These are phyloP conservation scores for Ruditapes philippinarum DNA, from an alignment of 1,140 invertebrate species.

Conservation along the genomic window DNA sequence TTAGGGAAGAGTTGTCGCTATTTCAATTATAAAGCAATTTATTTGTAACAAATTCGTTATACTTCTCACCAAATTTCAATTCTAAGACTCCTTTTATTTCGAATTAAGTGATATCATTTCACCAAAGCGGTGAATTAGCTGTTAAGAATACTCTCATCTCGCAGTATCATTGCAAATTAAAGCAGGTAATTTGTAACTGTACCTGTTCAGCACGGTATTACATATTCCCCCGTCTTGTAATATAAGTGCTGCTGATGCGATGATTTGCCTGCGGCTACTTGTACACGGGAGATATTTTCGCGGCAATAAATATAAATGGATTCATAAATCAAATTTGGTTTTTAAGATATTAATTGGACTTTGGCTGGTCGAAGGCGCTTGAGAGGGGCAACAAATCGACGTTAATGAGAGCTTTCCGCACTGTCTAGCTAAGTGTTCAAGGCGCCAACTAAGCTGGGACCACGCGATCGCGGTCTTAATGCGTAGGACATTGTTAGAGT, in stretches of 20 bases:
- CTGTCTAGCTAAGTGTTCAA: slow-evolving; percentile 19
- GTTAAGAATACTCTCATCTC: neutral
- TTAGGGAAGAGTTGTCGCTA: neutral
- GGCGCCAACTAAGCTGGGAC: slow-evolving; percentile 12
- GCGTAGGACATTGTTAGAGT: slow-evolving; percentile 27
- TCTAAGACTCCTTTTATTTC: neutral
- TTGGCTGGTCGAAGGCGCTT: neutral
- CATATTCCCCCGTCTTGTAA: neutral
- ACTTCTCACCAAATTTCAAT: slow-evolving; percentile 18
- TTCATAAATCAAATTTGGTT: slow-evolving; percentile 39
- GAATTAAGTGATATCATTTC: slow-evolving; percentile 9
- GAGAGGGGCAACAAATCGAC: slow-evolving; percentile 20
- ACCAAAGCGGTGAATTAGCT: neutral
- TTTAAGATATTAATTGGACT: slow-evolving; percentile 32
- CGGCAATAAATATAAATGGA: slow-evolving; percentile 8
- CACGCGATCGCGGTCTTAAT: neutral
- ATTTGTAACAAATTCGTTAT: neutral
- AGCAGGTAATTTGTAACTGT: slow-evolving; percentile 27
- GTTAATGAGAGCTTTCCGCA: neutral
- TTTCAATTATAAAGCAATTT: slow-evolving; percentile 34
- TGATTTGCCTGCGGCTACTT: neutral
- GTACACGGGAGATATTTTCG: slow-evolving; percentile 1
- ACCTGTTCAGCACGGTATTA: neutral
- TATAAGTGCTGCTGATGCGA: neutral
- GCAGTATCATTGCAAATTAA: slow-evolving; percentile 9